These are phyloP conservation scores for Meiosimyza decipiens DNA, from an alignment of 2,888 invertebrate genomes.

Conservation along the genomic window DNA sequence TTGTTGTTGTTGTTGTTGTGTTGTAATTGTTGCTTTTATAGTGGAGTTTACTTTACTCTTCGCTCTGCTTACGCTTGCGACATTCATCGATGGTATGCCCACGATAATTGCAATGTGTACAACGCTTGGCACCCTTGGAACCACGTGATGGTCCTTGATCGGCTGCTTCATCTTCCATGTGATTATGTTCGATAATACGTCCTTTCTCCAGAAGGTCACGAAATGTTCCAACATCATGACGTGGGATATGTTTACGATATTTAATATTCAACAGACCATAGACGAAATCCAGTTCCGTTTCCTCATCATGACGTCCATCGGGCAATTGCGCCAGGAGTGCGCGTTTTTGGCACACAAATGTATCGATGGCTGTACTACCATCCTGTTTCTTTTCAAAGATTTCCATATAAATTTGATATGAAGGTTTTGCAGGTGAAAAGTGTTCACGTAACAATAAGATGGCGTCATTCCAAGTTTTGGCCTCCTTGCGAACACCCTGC, in stretches of 20 bases:
- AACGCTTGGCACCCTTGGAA: slow-evolving; percentile 50
- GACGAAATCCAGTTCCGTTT: slow-evolving; percentile 59
- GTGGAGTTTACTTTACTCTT: not conserved
- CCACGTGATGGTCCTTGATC: slow-evolving; percentile 45
- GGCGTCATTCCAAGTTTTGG: slow-evolving; percentile 61
- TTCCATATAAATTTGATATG: slow-evolving; percentile 63
- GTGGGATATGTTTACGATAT: slow-evolving; percentile 59
- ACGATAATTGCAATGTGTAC: slow-evolving; percentile 60
- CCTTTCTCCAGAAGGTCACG: slow-evolving; percentile 60
- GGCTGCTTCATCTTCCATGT: slow-evolving; percentile 48
- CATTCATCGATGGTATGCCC: slow-evolving; percentile 59
- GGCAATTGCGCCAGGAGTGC: slow-evolving; percentile 63
- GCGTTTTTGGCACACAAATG: slow-evolving; percentile 59
- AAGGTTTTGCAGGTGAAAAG: slow-evolving; percentile 61
- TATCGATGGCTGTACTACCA: slow-evolving; percentile 54
- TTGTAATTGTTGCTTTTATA: too few species aligned
- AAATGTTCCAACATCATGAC: slow-evolving; percentile 56
- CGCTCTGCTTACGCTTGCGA: slow-evolving; percentile 52
- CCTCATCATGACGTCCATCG: slow-evolving; percentile 59
- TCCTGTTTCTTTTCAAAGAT: slow-evolving; percentile 58
- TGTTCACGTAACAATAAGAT: slow-evolving; percentile 60
- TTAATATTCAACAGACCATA: slow-evolving; percentile 60
- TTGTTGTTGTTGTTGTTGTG: too few species aligned
- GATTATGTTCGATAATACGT: slow-evolving; percentile 59
- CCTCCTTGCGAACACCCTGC: slow-evolving; percentile 62